A percentile compares a stretch with the other conserved stretches of the same genome.
phyloP scores from a whole-genome alignment of 2,888 invertebrate genomes.

The Axea sp. region DNA sequence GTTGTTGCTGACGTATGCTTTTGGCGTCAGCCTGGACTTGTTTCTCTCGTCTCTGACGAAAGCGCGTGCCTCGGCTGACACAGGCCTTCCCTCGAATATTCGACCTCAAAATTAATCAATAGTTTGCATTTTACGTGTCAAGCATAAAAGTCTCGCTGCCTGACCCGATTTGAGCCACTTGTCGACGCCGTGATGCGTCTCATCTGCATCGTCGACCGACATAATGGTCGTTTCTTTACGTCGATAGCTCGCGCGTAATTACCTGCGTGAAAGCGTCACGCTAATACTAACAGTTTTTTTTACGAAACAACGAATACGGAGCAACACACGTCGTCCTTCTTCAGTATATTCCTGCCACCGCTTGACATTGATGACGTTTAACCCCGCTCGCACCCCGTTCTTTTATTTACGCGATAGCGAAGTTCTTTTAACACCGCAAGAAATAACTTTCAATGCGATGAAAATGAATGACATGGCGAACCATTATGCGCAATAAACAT shows the following conservation, averaged over 20 bases:
- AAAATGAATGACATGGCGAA: constrained; percentile 24
- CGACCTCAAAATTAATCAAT: constrained; percentile 73
- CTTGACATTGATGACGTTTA: constrained; percentile 43
- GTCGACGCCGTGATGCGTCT: constrained; percentile 57
- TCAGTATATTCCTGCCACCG: too few relatives aligned
- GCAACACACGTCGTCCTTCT: constrained; percentile 4
- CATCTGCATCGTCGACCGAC: constrained; percentile 24
- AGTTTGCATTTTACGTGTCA: constrained; percentile 73
- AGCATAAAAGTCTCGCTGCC: constrained; percentile 69
- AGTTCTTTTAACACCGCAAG: constrained; percentile 29
- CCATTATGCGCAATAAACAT: constrained; percentile 22
- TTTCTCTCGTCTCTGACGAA: constrained; percentile 41
- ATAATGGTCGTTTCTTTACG: constrained; percentile 28
- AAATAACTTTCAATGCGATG: constrained; percentile 21
- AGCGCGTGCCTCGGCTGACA: constrained; percentile 53
- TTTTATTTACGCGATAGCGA: constrained; percentile 33
- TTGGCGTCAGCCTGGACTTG: constrained; percentile 58
- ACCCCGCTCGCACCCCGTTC: constrained; percentile 32
- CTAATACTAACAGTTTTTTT: constrained; percentile 44
- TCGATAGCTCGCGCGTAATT: constrained; percentile 37
- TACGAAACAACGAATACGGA: constrained; percentile 23
- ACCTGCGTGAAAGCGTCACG: constrained; percentile 38
- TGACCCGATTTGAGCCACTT: constrained; percentile 70
- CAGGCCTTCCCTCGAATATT: constrained; percentile 59
- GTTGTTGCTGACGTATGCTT: constrained; percentile 58